Evolutionary conservation across 2,888 invertebrate species (phyloP), one percentile per base, ranked within the genome.

Genomic region (Lepetodrilus schrolli): DNA sequence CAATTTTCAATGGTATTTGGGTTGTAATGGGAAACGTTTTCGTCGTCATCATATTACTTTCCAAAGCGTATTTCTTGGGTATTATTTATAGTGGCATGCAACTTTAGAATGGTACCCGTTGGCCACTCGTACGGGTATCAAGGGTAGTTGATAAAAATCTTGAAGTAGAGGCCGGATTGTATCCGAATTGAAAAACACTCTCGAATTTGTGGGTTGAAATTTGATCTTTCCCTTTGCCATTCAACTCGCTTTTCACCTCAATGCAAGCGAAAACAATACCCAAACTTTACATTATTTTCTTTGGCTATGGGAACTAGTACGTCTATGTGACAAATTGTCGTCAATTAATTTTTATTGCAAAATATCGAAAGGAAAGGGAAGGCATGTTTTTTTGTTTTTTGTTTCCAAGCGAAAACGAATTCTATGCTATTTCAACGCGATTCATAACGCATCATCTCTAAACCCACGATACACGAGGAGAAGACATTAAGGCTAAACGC

Each of bases 191-290:
- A 30, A 58, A n/a, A 34, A 34, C 30, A 58, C 17, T 58, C 4
- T 13, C 26, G 58, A 58, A 17, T 30, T 58, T 17, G 58, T 26
- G 30, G 26, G 30, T 30, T 5, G 58, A 58, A 58, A 58, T 30
- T 17, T 34, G 58, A 58, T 23, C 58, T 17, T n/a, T 17, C 17
- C 58, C 4, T 17, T 26, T 17, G 34, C n/a, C 30, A 58, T 10
- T 30, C 58, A 17, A 34, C 58, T 13, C 17, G 30, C 58, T 58
- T 58, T 58, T 58, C 58, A 58, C 58, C 34, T 4, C 13, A 13
- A 58, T 58, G 58, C 34, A 30, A 26, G 17, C 17, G 58, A 30
- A 58, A 58, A 58, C 58, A 58, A 58, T 30, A 58, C 58, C 13
- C 17, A n/a, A n/a, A n/a, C 7, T 17, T 58, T 58, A 13, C 17